Conservation (phyloP, 1,140 invertebrate species). For the Armadillidium nasatum region DNA sequence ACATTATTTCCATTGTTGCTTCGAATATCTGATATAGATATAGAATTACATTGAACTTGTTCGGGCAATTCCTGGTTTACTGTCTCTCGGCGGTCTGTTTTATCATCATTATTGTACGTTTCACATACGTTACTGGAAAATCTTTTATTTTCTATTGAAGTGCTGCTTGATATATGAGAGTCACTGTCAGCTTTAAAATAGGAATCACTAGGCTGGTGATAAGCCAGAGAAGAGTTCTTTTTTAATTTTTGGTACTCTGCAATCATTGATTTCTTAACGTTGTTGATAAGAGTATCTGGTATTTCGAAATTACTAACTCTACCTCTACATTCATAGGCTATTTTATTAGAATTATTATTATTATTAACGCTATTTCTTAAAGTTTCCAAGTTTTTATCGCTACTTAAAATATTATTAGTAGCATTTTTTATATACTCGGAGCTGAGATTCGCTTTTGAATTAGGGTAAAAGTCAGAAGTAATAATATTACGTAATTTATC, state of each 20-base stretch:
- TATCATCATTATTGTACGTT: background rate
- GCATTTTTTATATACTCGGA: background rate
- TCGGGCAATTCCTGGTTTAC: too few species aligned
- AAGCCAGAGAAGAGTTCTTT: background rate
- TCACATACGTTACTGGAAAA: background rate
- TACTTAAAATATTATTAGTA: background rate
- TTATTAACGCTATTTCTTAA: background rate
- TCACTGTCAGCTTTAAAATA: background rate
- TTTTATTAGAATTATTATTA: background rate
- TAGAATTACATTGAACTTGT: too few species aligned
- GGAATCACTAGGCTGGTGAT: background rate
- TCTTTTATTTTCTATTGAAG: background rate
- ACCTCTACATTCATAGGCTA: background rate
- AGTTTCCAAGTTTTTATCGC: background rate
- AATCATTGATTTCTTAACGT: conserved; percentile 10
- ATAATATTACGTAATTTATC: background rate
- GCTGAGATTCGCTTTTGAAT: background rate
- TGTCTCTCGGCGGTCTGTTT: too few species aligned
- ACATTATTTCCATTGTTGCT: too few species aligned
- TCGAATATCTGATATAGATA: too few species aligned
- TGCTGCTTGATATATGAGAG: background rate
- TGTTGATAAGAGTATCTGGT: background rate
- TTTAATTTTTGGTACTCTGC: background rate
- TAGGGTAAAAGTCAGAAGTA: background rate
- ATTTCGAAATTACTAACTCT: background rate